Conservation (phyloP, 2,113 vertebrate genomes). For the Petrocephalus microphthalmus region DNA sequence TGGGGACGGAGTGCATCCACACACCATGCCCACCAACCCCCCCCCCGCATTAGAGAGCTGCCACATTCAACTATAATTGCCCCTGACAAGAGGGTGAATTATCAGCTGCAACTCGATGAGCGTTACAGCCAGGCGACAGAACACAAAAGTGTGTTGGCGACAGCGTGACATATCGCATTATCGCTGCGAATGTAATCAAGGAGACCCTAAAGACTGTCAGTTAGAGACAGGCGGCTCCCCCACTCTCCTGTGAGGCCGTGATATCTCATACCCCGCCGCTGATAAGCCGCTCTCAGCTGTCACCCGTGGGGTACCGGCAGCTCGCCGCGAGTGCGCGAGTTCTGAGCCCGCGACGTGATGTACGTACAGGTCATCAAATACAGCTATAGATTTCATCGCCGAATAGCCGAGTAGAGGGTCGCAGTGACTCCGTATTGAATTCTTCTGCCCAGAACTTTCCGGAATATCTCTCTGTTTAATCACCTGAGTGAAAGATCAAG, state of each 20-base stretch:
- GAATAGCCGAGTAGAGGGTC: neutral
- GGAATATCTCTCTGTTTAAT: neutral
- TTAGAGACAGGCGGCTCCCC: conserved; percentile 83
- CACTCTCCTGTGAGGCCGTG: conserved; percentile 75
- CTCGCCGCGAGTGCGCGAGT: conserved; percentile 4
- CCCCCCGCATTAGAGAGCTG: conserved; percentile 49
- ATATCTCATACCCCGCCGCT: conserved; percentile 80
- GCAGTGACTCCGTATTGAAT: neutral
- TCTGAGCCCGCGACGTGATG: too few species aligned
- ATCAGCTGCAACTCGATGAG: conserved; percentile 93
- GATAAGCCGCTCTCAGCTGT: conserved; percentile 75
- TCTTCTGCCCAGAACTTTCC: neutral
- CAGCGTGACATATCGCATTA: conserved; percentile 96
- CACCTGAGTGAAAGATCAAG: neutral
- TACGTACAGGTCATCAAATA: neutral
- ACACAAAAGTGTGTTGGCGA: conserved; percentile 84
- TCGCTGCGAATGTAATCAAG: conserved; percentile 97
- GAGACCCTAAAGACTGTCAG: conserved; percentile 85
- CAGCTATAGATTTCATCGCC: neutral
- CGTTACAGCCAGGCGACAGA: conserved; percentile 97
- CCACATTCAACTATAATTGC: conserved; percentile 90
- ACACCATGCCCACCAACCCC: conserved; percentile 35
- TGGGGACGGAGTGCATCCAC: conserved; percentile 38
- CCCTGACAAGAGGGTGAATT: conserved; percentile 94
- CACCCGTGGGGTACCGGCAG: conserved; percentile 55